Evolutionary conservation across 2,113 vertebrate species (phyloP).

Genomic region (Barbus barbus): DNA sequence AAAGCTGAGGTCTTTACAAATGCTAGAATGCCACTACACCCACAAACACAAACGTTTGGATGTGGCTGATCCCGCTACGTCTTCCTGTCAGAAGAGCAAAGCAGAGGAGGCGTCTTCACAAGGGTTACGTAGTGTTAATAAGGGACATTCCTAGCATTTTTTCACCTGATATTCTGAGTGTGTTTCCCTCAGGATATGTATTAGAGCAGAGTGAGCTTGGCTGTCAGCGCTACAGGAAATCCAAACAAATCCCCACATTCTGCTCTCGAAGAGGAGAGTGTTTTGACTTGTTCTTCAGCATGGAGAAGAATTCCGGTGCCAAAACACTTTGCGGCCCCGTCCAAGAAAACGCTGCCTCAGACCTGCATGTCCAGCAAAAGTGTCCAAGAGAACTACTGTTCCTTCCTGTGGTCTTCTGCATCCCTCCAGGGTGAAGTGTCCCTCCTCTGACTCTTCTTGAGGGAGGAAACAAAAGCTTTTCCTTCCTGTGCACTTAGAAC

Average conservation of each 20-base stretch:
- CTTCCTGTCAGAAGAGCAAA: background rate
- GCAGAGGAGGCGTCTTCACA: background rate
- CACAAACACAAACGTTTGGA: background rate
- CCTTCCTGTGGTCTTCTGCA: slow-evolving; percentile 25
- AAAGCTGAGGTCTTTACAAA: background rate
- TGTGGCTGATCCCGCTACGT: background rate
- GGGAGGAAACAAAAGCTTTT: slow-evolving; percentile 64
- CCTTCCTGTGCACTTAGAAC: slow-evolving; percentile 56
- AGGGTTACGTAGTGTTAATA: slow-evolving; percentile 14
- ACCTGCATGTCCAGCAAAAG: background rate
- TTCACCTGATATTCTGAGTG: slow-evolving; percentile 14
- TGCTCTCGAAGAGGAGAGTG: slow-evolving; percentile 35
- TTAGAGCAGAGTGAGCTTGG: slow-evolving; percentile 45
- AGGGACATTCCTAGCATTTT: slow-evolving; percentile 70
- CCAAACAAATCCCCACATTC: background rate
- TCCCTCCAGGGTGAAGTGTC: slow-evolving; percentile 42
- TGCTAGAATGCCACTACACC: background rate
- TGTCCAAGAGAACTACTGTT: slow-evolving; percentile 24
- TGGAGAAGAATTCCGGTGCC: background rate
- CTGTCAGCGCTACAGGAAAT: slow-evolving; percentile 51
- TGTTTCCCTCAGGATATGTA: slow-evolving; percentile 48
- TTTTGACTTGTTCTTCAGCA: slow-evolving; percentile 48
- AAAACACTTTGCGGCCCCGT: background rate
- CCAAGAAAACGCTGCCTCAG: background rate
- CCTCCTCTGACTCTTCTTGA: slow-evolving; percentile 34